Evolutionary conservation across 2,113 vertebrate species (phyloP).

Genomic region (Istiophorus platypterus): DNA sequence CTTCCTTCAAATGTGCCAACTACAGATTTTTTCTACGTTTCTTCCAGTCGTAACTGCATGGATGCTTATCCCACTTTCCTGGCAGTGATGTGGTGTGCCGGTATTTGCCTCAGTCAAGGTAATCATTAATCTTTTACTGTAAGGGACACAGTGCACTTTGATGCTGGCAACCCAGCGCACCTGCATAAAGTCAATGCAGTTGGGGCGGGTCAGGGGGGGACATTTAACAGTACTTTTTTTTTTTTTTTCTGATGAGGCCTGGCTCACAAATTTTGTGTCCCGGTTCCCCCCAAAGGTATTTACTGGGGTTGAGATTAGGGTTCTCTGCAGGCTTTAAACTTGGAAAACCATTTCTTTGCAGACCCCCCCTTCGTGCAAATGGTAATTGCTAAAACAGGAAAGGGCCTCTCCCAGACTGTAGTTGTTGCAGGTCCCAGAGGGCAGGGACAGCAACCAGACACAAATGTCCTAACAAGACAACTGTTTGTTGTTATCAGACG

Average conservation of each 20-base stretch:
- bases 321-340: neutral
- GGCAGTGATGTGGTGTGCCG: slow-evolving; percentile 93
- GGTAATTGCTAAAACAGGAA: slow-evolving; percentile 1
- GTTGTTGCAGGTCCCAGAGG: neutral
- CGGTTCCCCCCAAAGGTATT: neutral
- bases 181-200: neutral
- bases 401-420: neutral
- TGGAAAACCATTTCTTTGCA: neutral
- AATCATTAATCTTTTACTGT: slow-evolving; percentile 44
- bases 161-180: neutral
- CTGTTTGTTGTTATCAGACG: neutral
- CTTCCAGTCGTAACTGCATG: slow-evolving; percentile 93
- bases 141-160: neutral
- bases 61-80: slow-evolving; percentile 94
- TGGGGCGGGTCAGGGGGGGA: neutral
- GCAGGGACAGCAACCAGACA: neutral
- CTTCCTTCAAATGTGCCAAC: slow-evolving; percentile 29
- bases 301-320: neutral
- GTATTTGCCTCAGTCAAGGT: slow-evolving; percentile 95
- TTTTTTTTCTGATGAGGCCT: too few relatives aligned
- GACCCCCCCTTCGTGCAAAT: neutral
- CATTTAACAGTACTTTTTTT: too few relatives aligned
- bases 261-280: too few relatives aligned
- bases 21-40: slow-evolving; percentile 22
- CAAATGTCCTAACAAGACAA: neutral